Evolutionary conservation across 2,888 invertebrate genomes (phyloP).

Genomic region (Cheilosia variabilis): DNA sequence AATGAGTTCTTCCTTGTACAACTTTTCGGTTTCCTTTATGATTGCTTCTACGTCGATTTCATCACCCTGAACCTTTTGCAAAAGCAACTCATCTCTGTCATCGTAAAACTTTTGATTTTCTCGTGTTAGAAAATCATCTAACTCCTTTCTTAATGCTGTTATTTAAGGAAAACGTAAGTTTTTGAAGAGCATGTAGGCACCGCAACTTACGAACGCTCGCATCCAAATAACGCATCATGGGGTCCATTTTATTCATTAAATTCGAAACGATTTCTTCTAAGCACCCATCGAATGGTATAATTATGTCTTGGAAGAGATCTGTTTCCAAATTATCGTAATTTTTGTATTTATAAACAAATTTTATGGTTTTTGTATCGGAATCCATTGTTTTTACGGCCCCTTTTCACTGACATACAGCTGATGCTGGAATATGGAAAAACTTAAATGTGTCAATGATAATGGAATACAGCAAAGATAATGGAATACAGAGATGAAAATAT

Average conservation of each 20-base stretch:
- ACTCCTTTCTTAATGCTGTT: constrained; percentile 78
- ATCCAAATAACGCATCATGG: constrained; percentile 82
- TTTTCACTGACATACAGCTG: constrained; percentile 18
- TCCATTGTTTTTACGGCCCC: constrained; percentile 50
- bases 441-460: no score
- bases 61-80: constrained; percentile 87
- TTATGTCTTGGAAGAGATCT: constrained; percentile 77
- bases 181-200: background rate
- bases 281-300: constrained; percentile 79
- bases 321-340: constrained; percentile 79
- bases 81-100: constrained; percentile 86
- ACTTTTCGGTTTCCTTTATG: constrained; percentile 91
- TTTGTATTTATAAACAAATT: constrained; percentile 81
- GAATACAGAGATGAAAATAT: no score
- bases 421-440: background rate
- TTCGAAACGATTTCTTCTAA: constrained; percentile 81
- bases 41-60: constrained; percentile 89
- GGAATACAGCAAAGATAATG: no score
- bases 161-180: background rate
- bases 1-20: constrained; percentile 92
- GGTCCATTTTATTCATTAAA: constrained; percentile 81
- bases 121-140: constrained; percentile 87
- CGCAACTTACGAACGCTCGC: constrained; percentile 79
- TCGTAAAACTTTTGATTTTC: constrained; percentile 89
- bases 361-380: constrained; percentile 67